phyloP scores from a whole-genome alignment of 1,140 invertebrate species.

The Zaprionus camerounensis region DNA sequence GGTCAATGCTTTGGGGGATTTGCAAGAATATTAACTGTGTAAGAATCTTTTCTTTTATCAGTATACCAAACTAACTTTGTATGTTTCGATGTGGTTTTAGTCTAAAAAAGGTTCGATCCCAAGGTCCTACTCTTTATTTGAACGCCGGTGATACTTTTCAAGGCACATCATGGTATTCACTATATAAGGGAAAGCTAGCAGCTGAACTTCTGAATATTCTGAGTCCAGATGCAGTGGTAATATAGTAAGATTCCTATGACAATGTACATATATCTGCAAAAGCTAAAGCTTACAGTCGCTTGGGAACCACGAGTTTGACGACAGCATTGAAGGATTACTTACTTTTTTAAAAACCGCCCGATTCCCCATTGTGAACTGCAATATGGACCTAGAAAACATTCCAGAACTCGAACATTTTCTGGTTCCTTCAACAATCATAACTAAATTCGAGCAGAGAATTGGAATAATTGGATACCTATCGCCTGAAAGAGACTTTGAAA shows the following conservation, averaged over 20 bases:
- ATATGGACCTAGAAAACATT: slow-evolving; percentile 89
- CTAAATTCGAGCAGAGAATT: slow-evolving; percentile 87
- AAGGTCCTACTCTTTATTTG: slow-evolving; percentile 88
- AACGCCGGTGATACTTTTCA: slow-evolving; percentile 96
- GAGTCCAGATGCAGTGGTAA: slow-evolving; percentile 92
- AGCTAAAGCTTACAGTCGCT: slow-evolving; percentile 87
- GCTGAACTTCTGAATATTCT: slow-evolving; percentile 91
- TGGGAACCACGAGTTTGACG: slow-evolving; percentile 97
- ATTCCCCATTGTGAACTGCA: slow-evolving; percentile 91
- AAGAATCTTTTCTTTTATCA: slow-evolving; percentile 47
- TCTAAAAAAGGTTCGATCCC: slow-evolving; percentile 85
- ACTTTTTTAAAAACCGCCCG: slow-evolving; percentile 89
- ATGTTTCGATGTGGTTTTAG: slow-evolving; percentile 53
- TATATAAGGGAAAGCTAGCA: slow-evolving; percentile 90
- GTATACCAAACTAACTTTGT: slow-evolving; percentile 23
- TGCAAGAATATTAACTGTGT: slow-evolving; percentile 88
- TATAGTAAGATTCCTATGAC: slow-evolving; percentile 68
- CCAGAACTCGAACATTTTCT: slow-evolving; percentile 86
- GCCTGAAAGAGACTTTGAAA: slow-evolving; percentile 89
- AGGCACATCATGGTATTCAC: slow-evolving; percentile 92
- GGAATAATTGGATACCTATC: slow-evolving; percentile 96
- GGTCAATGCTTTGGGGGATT: slow-evolving; percentile 92
- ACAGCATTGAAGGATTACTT: slow-evolving; percentile 89
- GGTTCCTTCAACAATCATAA: slow-evolving; percentile 88
- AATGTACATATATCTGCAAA: neutral